These are phyloP conservation scores for Phrynocephalus vlangalii DNA, from an alignment of 2,797 vertebrate species.

Conservation along the genomic window DNA sequence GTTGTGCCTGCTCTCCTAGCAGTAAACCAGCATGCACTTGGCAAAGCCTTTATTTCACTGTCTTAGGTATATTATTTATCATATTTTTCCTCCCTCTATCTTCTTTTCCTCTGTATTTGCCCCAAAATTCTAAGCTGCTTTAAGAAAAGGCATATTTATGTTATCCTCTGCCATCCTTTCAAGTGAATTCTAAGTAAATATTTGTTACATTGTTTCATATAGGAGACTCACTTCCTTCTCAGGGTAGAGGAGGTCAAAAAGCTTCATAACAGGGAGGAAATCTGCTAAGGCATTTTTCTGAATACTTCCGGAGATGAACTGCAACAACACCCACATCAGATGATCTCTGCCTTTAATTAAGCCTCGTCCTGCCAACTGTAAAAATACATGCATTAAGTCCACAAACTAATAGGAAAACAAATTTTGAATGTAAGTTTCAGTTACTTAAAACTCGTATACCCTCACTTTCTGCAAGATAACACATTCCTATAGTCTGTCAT, in stretches of 20 bases:
- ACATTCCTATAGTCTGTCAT: neutral
- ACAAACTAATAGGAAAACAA: neutral
- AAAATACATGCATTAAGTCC: constrained; percentile 49
- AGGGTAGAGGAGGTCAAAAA: constrained; percentile 98
- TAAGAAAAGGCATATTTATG: neutral
- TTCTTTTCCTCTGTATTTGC: neutral
- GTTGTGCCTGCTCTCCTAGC: too few species aligned
- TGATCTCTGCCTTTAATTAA: constrained; percentile 98
- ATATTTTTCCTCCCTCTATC: neutral
- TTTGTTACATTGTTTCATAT: neutral
- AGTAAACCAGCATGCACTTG: too few species aligned
- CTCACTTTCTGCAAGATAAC: neutral
- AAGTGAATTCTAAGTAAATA: neutral
- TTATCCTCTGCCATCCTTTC: neutral
- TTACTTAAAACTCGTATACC: neutral
- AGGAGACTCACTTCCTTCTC: constrained; percentile 91
- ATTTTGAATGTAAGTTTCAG: neutral
- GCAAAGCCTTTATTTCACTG: neutral
- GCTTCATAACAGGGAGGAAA: constrained; percentile 99
- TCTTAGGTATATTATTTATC: neutral
- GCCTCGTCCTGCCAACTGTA: constrained; percentile 94
- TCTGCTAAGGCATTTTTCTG: constrained; percentile 97
- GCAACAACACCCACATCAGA: constrained; percentile 98
- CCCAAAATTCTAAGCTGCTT: neutral
- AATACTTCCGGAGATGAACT: constrained; percentile 99